These are phyloP conservation scores for Ceraclea dissimilis DNA, from an alignment of 2,888 invertebrate species.

Conservation along the genomic window DNA sequence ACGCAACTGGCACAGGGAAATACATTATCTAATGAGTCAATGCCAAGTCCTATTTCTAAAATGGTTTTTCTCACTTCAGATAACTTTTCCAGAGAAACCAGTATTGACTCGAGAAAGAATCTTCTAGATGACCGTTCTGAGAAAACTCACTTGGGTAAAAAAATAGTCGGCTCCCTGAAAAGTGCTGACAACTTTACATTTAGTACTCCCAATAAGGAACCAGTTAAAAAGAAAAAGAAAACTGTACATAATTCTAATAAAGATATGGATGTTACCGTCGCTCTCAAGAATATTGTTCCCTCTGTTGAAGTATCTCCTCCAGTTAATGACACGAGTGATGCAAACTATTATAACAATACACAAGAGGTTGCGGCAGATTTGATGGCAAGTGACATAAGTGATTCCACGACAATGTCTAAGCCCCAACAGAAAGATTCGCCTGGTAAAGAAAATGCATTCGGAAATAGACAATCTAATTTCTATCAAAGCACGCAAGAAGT, in stretches of 20 bases:
- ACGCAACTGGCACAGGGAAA: not conserved
- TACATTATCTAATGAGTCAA: not conserved
- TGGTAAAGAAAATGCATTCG: not conserved
- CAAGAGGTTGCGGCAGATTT: not conserved
- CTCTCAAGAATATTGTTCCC: not conserved
- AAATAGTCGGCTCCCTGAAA: not conserved
- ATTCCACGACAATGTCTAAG: not conserved
- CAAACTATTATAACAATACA: constrained; percentile 1
- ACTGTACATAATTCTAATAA: not conserved
- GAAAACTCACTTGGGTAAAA: not conserved
- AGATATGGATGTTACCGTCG: not conserved
- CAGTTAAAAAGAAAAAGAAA: not conserved
- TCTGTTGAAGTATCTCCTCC: not conserved
- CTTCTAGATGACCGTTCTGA: not conserved
- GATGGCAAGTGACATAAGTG: no score
- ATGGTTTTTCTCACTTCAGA: not conserved
- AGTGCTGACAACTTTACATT: not conserved
- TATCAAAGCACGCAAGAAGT: constrained; percentile 11
- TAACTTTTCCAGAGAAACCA: not conserved
- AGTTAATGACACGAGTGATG: not conserved
- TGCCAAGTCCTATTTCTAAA: not conserved
- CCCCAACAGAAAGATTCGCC: not conserved
- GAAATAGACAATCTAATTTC: not conserved
- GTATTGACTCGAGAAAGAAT: not conserved
- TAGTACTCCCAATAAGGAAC: not conserved